phyloP scores from a whole-genome alignment of 2,888 invertebrate genomes.

The Scaptodrosophila latifasciaeformis region DNA sequence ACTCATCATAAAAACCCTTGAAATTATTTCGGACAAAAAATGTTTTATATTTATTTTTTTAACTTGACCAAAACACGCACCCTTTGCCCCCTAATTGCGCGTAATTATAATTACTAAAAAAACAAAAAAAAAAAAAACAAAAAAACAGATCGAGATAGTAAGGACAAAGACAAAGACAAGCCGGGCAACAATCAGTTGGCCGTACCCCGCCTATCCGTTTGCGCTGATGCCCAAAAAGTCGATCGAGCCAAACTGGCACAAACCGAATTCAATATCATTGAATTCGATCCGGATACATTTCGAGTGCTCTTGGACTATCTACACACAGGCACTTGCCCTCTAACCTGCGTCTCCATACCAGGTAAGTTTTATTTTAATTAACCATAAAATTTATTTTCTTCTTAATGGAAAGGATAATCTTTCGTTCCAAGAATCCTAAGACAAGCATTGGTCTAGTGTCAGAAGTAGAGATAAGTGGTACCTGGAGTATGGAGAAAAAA shows the following conservation, averaged over 20 bases:
- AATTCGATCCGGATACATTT: constrained; percentile 96
- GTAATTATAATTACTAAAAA: constrained; percentile 15
- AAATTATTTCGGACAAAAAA: constrained; percentile 12
- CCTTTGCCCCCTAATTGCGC: constrained; percentile 5
- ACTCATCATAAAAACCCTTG: constrained; percentile 8
- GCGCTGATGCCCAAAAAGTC: constrained; percentile 95
- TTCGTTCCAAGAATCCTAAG: too few species aligned
- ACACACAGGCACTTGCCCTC: constrained; percentile 93
- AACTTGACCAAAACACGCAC: too few species aligned
- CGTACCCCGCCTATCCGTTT: constrained; percentile 91
- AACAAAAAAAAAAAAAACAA: constrained; percentile 10
- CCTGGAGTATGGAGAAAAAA: too few species aligned
- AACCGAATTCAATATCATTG: constrained; percentile 96
- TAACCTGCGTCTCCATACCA: constrained; percentile 94
- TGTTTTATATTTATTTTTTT: constrained; percentile 3
- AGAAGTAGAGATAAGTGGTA: too few species aligned
- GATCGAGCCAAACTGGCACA: constrained; percentile 93
- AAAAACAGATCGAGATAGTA: constrained; percentile 83
- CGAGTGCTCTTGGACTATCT: constrained; percentile 92
- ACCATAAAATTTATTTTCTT: too few species aligned
- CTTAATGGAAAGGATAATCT: too few species aligned
- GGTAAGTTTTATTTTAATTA: constrained; percentile 78
- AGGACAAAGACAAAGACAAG: constrained; percentile 88
- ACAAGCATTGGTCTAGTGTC: too few species aligned
- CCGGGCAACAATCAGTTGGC: constrained; percentile 83